Evolutionary conservation across 2,113 vertebrate species (phyloP).

Genomic region (Pampusana beccarii): DNA sequence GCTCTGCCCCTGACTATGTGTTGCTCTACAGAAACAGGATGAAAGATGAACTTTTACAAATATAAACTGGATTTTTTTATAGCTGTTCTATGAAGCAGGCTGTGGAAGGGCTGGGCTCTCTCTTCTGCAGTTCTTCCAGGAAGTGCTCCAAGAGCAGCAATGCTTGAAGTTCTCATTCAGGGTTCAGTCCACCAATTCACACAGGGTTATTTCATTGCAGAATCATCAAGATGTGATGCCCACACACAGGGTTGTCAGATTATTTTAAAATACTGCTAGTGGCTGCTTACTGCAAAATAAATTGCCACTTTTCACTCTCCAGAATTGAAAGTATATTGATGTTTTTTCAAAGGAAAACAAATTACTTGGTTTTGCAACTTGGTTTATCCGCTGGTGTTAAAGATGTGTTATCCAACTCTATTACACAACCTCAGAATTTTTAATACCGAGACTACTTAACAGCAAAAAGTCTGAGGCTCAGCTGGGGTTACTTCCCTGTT

Average conservation of each 20-base stretch:
- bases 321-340: background rate
- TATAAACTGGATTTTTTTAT: background rate
- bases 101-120: background rate
- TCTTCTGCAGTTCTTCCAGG: background rate
- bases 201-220: background rate
- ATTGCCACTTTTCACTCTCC: background rate
- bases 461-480: background rate
- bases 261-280: background rate
- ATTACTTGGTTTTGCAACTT: background rate
- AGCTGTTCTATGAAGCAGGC: background rate
- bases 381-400: background rate
- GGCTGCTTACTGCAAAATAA: background rate
- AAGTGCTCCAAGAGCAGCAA: background rate
- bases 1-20: fast-evolving
- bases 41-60: background rate
- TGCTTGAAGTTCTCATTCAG: background rate
- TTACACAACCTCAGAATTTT: background rate
- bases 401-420: background rate
- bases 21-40: background rate
- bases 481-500: background rate
- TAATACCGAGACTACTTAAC: background rate
- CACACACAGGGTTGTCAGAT: background rate
- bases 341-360: background rate
- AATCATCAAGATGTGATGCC: background rate
- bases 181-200: background rate